Evolutionary conservation across 2,797 vertebrate genomes (phyloP), one percentile per base, ranked within the genome.

Genomic region (Octomys mimax): DNA sequence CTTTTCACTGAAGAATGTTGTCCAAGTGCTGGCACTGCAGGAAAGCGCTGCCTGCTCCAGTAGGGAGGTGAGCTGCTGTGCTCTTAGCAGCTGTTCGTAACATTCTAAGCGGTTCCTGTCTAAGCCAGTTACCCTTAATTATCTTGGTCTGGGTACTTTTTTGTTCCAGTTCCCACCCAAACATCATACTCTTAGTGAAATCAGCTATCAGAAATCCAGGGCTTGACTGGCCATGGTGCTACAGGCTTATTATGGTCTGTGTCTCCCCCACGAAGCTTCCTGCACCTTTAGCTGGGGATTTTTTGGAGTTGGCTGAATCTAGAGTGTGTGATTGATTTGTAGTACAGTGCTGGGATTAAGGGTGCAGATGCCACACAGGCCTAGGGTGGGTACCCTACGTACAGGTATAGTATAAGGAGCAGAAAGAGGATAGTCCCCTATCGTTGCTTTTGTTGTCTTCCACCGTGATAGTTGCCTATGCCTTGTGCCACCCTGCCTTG

Each of bases 1-100:
- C 54, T 96, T 96, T 92, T 70, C 12, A 70, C 79, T 75, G 21
- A 89, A 89, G 68, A 95, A 42, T 87, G 14, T 75, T 90, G 77
- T 68, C 39, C 22, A 1, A 75, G 13, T 95, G 83, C 87, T 93
- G 80, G 28, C 57, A 91, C 61, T 59, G 19, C 77, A 86, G 59
- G 49, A 28, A 95, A 71, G 14, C 84, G 24, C 70, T 68, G 21
- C 70, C 59, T 87, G 39, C 46, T 91, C 21, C 81, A 36, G 19
- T 33, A 52, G 26, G 70, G 54, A 84, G 61, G 62, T 42, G 5
- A 70, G 8, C 54, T 85, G 1, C 86, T 68, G 36, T 91, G 81
- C 36, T 36, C 2, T 92, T 87, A 70, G 22, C 70, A 89, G 39
- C 28, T 80, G 33, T 28, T 92, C 59, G 49, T 11, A 49, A 49